Percentiles rank a stretch among this genome's conserved stretches.
Evolutionary conservation across 2,797 vertebrate species (phyloP).

Genomic region (Propithecus perrieri): DNA sequence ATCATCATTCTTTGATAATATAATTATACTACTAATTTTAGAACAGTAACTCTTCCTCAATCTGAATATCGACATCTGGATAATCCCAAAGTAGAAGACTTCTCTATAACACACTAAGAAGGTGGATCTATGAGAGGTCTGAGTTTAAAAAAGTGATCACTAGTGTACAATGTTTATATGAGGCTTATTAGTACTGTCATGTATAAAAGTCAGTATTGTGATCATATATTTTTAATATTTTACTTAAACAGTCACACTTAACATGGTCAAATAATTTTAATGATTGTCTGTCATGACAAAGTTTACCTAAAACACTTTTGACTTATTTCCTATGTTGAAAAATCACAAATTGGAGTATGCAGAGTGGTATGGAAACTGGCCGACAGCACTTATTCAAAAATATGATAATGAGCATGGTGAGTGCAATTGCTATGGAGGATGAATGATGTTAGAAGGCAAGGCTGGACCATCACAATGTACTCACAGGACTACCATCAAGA

Average conservation of each 20-base stretch:
- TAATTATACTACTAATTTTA: background rate
- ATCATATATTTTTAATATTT: background rate
- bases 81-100: background rate
- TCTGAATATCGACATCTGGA: background rate
- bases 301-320: background rate
- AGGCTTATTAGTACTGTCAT: background rate
- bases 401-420: background rate
- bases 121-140: background rate
- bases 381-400: background rate
- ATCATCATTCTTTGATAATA: background rate
- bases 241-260: background rate
- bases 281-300: background rate
- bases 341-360: background rate
- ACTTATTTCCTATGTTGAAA: background rate
- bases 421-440: accelerated
- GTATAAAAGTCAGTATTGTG: background rate
- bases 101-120: background rate
- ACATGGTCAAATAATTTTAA: background rate
- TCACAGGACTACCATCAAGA: constrained; percentile 94
- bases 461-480: constrained; percentile 60
- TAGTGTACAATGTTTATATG: background rate
- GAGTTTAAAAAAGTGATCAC: background rate
- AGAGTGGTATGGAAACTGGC: background rate
- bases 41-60: background rate
- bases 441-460: background rate